Evolutionary conservation across 2,113 vertebrate species (phyloP).

Genomic region (Morphnarchus princeps): DNA sequence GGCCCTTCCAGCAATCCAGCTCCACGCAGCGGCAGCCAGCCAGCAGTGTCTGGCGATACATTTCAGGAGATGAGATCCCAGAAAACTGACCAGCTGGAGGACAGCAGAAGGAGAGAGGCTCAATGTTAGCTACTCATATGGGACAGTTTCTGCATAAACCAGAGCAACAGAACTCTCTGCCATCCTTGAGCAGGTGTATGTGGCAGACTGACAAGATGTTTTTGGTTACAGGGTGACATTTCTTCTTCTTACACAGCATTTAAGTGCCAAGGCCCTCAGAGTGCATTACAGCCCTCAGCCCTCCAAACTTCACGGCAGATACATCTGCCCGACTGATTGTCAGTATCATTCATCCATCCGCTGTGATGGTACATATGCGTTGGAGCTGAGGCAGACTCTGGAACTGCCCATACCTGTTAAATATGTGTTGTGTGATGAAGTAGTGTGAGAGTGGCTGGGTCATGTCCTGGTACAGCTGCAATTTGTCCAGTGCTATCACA

Average conservation of each 20-base stretch:
- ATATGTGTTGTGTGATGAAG: slow-evolving; percentile 97
- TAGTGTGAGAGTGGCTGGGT: slow-evolving; percentile 90
- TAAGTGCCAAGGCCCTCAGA: not conserved
- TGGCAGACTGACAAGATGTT: not conserved
- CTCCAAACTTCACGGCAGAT: not conserved
- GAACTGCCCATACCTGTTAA: slow-evolving; percentile 79
- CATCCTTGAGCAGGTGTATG: not conserved
- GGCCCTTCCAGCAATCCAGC: slow-evolving; percentile 98
- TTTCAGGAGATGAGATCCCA: slow-evolving; percentile 91
- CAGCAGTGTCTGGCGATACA: slow-evolving; percentile 95
- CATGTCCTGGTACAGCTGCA: slow-evolving; percentile 90
- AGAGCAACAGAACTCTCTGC: not conserved
- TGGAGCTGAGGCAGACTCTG: not conserved
- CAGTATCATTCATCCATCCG: too few relatives aligned
- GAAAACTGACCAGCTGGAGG: slow-evolving; percentile 92
- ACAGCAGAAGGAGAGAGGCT: not conserved
- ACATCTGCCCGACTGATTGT: accelerated
- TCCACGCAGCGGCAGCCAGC: slow-evolving; percentile 94
- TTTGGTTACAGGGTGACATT: not conserved
- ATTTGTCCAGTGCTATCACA: slow-evolving; percentile 81
- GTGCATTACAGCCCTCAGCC: not conserved
- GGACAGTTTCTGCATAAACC: not conserved
- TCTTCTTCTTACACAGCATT: not conserved
- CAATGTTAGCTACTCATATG: accelerated
- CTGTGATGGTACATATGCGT: accelerated